Conservation (phyloP, 2,113 vertebrate genomes). For the Vanacampus margaritifer region DNA sequence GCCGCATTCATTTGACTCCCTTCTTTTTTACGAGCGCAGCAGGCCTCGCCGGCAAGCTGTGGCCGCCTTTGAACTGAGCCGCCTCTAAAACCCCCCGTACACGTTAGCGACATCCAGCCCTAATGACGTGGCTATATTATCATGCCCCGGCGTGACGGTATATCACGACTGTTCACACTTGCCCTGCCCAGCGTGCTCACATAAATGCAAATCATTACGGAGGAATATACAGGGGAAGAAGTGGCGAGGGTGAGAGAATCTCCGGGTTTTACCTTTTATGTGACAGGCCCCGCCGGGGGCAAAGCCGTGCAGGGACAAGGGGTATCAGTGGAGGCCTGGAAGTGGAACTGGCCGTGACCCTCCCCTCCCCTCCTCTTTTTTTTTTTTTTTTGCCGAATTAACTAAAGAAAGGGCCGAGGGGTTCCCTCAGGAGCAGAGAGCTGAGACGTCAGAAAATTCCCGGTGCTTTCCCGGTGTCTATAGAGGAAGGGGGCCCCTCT, state of each 20-base stretch:
- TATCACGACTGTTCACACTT: constrained; percentile 69
- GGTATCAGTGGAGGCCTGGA: constrained; percentile 41
- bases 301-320: not conserved
- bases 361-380: constrained; percentile 27
- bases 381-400: constrained; percentile 5
- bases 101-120: constrained; percentile 52
- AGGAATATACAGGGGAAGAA: constrained; percentile 31
- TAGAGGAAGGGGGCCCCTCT: constrained; percentile 66
- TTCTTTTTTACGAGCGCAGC: constrained; percentile 60
- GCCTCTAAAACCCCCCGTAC: constrained; percentile 51
- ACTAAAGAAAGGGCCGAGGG: constrained; percentile 24
- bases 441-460: constrained; percentile 64
- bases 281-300: constrained; percentile 2
- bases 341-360: constrained; percentile 47
- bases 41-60: constrained; percentile 45
- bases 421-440: constrained; percentile 64
- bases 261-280: constrained; percentile 34
- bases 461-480: constrained; percentile 70
- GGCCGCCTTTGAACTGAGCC: constrained; percentile 59
- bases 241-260: constrained; percentile 25
- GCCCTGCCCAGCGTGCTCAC: constrained; percentile 18
- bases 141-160: constrained; percentile 54
- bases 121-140: constrained; percentile 60
- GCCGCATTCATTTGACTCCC: constrained; percentile 44
- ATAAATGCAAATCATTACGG: constrained; percentile 53